Conservation (phyloP, 2,113 vertebrate species). For the Microcebus tavaratra region DNA sequence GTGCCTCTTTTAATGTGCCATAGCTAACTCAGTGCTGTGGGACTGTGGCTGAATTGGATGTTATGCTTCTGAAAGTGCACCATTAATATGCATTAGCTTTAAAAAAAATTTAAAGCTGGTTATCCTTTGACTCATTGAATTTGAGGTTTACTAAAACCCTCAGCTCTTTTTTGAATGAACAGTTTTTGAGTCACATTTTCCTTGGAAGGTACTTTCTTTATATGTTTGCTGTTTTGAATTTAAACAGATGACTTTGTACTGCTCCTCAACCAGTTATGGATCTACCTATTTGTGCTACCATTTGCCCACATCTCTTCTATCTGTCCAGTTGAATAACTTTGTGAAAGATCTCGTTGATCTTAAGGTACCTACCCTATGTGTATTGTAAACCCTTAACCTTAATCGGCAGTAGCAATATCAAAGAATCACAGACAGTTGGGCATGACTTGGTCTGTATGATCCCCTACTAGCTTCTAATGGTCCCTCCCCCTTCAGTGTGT, state of each 20-base stretch:
- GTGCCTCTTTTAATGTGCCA: background rate
- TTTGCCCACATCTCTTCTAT: background rate
- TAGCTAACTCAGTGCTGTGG: background rate
- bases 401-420: background rate
- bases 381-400: background rate
- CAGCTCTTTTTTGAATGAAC: background rate
- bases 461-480: background rate
- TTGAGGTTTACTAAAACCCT: background rate
- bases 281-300: background rate
- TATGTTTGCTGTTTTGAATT: background rate
- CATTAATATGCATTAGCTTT: background rate
- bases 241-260: background rate
- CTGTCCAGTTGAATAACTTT: background rate
- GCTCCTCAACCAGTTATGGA: background rate
- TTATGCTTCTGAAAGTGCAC: background rate
- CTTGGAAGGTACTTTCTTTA: background rate
- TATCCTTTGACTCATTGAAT: conserved; percentile 37
- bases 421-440: background rate
- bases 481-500: background rate
- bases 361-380: background rate
- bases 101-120: background rate
- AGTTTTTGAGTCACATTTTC: background rate
- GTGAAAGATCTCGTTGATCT: background rate
- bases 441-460: background rate
- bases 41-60: background rate